These are phyloP conservation scores for Heliothis virescens DNA, from an alignment of 1,140 invertebrate genomes.

Conservation along the genomic window DNA sequence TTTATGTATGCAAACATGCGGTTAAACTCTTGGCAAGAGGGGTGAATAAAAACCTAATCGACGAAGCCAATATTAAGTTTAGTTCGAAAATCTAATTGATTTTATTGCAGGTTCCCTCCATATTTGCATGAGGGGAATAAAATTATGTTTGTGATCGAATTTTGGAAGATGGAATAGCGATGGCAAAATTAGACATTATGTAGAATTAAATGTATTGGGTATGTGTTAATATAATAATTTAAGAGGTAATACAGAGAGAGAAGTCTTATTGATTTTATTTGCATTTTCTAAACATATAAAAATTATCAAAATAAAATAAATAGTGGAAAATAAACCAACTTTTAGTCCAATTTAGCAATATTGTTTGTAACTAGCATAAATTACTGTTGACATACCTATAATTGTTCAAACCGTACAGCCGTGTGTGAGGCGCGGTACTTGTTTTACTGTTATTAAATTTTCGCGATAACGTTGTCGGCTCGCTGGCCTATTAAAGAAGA, in stretches of 20 bases:
- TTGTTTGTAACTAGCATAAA: too few species aligned
- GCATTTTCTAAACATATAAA: too few species aligned
- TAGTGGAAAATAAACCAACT: too few species aligned
- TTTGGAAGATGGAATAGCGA: constrained; percentile 21
- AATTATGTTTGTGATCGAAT: constrained; percentile 30
- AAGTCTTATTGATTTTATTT: too few species aligned
- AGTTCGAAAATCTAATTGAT: constrained; percentile 41
- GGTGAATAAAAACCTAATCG: constrained; percentile 44
- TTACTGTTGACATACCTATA: not conserved
- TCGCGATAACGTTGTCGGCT: constrained; percentile 58
- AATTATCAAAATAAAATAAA: too few species aligned
- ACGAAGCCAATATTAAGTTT: constrained; percentile 28
- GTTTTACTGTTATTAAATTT: constrained; percentile 66
- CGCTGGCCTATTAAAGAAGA: constrained; percentile 61
- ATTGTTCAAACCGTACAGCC: not conserved
- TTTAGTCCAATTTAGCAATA: too few species aligned
- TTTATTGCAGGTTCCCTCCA: constrained; percentile 35
- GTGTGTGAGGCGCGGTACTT: constrained; percentile 46
- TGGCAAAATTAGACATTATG: constrained; percentile 14
- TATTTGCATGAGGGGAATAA: constrained; percentile 47
- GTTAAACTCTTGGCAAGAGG: constrained; percentile 20
- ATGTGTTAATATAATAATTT: not conserved
- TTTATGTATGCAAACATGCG: constrained; percentile 42
- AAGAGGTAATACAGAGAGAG: not conserved
- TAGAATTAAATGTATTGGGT: not conserved